These are phyloP conservation scores for Tanypteryx hageni DNA, from an alignment of 2,888 invertebrate genomes.

Conservation along the genomic window DNA sequence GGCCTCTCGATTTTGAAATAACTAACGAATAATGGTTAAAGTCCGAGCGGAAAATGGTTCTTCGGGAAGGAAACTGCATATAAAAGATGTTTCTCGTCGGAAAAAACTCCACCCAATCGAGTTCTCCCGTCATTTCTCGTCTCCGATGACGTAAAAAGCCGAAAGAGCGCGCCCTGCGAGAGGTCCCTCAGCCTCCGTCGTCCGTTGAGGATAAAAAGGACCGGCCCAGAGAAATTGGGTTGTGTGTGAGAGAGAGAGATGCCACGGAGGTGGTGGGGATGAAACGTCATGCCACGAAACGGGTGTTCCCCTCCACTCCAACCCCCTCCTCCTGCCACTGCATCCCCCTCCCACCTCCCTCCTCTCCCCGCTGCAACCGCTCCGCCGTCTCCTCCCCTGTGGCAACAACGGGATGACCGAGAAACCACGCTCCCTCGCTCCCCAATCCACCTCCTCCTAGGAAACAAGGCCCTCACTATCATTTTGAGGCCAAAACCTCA, in stretches of 20 bases:
- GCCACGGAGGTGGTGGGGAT: background rate
- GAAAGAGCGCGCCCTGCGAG: no score
- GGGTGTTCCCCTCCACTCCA: background rate
- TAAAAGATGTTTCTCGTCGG: no score
- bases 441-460: background rate
- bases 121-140: background rate
- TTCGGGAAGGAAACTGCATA: no score
- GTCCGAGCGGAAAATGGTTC: no score
- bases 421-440: conserved; percentile 33
- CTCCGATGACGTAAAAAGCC: background rate
- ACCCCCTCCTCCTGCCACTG: background rate
- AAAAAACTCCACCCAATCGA: no score
- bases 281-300: conserved; percentile 35
- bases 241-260: background rate
- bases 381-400: conserved; percentile 15
- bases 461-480: conserved; percentile 8
- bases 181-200: background rate
- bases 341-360: no score
- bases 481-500: conserved; percentile 57
- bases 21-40: no score
- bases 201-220: background rate
- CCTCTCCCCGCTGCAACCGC: background rate
- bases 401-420: conserved; percentile 54
- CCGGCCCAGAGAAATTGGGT: conserved; percentile 42
- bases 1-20: no score